These are phyloP conservation scores for Amphilophus citrinellus DNA, from an alignment of 2,113 vertebrate genomes.

Conservation along the genomic window DNA sequence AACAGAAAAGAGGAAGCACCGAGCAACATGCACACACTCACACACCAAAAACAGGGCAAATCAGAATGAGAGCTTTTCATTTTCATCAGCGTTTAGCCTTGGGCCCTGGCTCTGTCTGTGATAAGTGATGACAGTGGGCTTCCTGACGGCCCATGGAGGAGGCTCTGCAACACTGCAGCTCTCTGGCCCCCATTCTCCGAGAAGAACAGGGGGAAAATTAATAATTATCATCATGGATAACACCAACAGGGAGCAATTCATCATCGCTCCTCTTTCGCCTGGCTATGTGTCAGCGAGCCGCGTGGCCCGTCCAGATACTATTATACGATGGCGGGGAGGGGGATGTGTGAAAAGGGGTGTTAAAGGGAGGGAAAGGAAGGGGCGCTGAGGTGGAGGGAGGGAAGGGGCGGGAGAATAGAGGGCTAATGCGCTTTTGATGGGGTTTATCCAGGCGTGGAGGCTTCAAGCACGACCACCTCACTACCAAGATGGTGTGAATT, in stretches of 20 bases:
- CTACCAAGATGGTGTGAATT: slow-evolving; percentile 73
- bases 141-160: slow-evolving; percentile 69
- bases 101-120: slow-evolving; percentile 72
- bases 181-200: slow-evolving; percentile 72
- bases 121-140: slow-evolving; percentile 80
- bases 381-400: slow-evolving; percentile 53
- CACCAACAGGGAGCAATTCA: slow-evolving; percentile 95
- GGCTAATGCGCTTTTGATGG: slow-evolving; percentile 99
- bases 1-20: not conserved
- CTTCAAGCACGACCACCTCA: slow-evolving; percentile 87
- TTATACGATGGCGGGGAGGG: slow-evolving; percentile 87
- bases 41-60: slow-evolving; percentile 57
- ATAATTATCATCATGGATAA: slow-evolving; percentile 95
- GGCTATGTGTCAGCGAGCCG: slow-evolving; percentile 90
- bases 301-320: slow-evolving; percentile 93
- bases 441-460: slow-evolving; percentile 96
- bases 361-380: slow-evolving; percentile 80
- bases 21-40: slow-evolving; percentile 29
- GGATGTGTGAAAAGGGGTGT: slow-evolving; percentile 76
- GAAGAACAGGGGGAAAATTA: slow-evolving; percentile 88
- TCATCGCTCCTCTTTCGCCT: slow-evolving; percentile 87
- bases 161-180: slow-evolving; percentile 62
- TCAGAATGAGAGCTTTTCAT: slow-evolving; percentile 69
- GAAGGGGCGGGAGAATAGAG: slow-evolving; percentile 81
- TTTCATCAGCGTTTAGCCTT: slow-evolving; percentile 79